Base-by-base conservation (phyloP, 2,888 invertebrate species). In the Invenusta paracnida region DNA sequence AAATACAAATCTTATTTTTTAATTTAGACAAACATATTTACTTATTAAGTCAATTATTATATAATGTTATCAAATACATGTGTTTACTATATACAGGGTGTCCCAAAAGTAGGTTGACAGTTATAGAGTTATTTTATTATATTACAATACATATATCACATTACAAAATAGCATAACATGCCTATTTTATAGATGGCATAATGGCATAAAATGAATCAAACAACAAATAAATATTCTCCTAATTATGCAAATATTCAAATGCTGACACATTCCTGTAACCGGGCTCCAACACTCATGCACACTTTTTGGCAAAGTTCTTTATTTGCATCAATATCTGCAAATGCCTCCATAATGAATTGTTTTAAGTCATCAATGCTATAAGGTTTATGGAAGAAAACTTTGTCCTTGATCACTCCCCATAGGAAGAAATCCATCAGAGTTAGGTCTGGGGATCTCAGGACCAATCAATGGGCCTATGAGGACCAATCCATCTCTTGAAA, bases 321-420 rank as follows among this genome's bases (percentile, higher is more conserved):
- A 48, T 48, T 48, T 48, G 48, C 11, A 48, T 48, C 48, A 48
- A 48, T 17, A 48, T 48, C 48, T 48, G 48, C 48, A 48, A 48
- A 48, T 48, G 48, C 48, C 48, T 48, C 5, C 48, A 48, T 17
- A 48, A 17, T 48, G 48, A 48, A 48, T 48, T 48, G 48, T 48
- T 48, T 48, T 11, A 48, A 48, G 48, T 48, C 48, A 48, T 48
- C 48, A 48, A 48, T 48, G 5, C 48, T 48, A 48, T 17, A 48
- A 48, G 48, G 48, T 48, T 48, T 48, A 48, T 48, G 48, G 48
- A 48, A 48, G 48, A 48, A 48, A 48, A 48, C 17, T 5, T 48
- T 48, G 48, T 79, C 29, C 25, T 79, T 79, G 5, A 79, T 79
- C 79, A 79, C 79, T 27, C 79, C 79, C 79, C 79, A 79, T 11